A percentile compares a stretch with the other conserved stretches of the same genome.
Evolutionary conservation across 2,888 invertebrate species (phyloP).

Genomic region (Hydrotaea diabolus): DNA sequence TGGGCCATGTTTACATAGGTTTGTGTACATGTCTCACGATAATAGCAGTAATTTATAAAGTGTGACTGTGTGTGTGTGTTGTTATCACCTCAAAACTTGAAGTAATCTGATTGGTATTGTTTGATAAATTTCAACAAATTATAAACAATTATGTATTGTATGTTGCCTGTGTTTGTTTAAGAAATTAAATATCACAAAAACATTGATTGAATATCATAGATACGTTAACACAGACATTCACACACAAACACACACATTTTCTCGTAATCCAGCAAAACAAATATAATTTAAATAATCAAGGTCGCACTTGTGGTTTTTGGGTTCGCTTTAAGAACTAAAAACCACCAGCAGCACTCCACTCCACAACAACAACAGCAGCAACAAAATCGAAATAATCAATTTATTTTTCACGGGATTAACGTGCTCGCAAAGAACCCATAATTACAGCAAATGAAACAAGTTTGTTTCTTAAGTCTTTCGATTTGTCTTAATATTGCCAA

Average conservation of each 20-base stretch:
- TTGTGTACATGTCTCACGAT: slow-evolving; percentile 42
- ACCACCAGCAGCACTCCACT: background rate
- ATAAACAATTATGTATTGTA: slow-evolving; percentile 57
- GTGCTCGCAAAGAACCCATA: slow-evolving; percentile 17
- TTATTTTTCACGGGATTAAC: background rate
- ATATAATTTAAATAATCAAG: slow-evolving; percentile 54
- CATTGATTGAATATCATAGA: slow-evolving; percentile 55
- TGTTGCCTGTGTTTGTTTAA: slow-evolving; percentile 50
- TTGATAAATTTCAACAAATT: slow-evolving; percentile 60
- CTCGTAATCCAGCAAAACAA: slow-evolving; percentile 13
- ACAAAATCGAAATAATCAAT: slow-evolving; percentile 29
- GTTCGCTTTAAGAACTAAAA: slow-evolving; percentile 41
- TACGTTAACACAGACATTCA: slow-evolving; percentile 11
- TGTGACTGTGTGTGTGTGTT: slow-evolving; percentile 12
- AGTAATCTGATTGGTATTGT: slow-evolving; percentile 51
- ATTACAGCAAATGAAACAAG: slow-evolving; percentile 11
- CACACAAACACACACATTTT: background rate
- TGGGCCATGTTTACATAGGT: slow-evolving; percentile 50
- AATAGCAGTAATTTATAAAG: slow-evolving; percentile 57
- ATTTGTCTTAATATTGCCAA: slow-evolving; percentile 12
- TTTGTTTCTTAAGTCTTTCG: slow-evolving; percentile 36
- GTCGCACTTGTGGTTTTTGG: slow-evolving; percentile 41
- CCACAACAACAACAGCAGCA: background rate
- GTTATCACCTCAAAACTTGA: slow-evolving; percentile 63
- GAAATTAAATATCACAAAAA: slow-evolving; percentile 51